phyloP scores from a whole-genome alignment of 2,888 invertebrate species.

The Onchidella celtica region DNA sequence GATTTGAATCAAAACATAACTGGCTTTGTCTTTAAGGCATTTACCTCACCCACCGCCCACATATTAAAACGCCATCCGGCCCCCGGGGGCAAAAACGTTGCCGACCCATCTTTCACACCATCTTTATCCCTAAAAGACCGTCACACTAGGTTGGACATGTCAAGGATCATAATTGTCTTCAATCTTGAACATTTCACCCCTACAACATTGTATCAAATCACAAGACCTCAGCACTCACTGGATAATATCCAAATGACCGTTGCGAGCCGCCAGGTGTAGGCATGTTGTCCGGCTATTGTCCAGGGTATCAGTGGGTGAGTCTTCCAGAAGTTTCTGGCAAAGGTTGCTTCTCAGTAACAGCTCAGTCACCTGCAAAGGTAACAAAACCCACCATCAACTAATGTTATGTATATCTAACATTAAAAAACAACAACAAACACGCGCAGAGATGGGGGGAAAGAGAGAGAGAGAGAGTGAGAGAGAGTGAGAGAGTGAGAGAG shows the following conservation, averaged over 20 bases:
- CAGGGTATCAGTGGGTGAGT: slow-evolving; percentile 75
- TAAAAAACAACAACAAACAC: background rate
- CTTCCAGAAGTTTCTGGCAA: slow-evolving; percentile 76
- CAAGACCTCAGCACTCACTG: slow-evolving; percentile 77
- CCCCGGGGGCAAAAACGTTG: too few species aligned
- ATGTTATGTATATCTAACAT: background rate
- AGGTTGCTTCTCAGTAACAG: slow-evolving; percentile 76
- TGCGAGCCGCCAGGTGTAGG: slow-evolving; percentile 80
- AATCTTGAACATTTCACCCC: too few species aligned
- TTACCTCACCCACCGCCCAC: too few species aligned
- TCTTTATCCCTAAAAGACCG: too few species aligned
- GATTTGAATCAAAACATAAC: too few species aligned
- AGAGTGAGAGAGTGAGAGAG: slow-evolving; percentile 19
- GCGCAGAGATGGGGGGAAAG: background rate
- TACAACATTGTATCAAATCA: too few species aligned
- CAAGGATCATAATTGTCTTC: too few species aligned
- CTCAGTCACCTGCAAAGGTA: slow-evolving; percentile 76
- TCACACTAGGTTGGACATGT: too few species aligned
- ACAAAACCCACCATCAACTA: background rate
- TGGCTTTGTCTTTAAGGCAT: too few species aligned
- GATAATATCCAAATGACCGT: slow-evolving; percentile 80
- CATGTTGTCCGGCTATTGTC: slow-evolving; percentile 79
- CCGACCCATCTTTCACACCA: too few species aligned
- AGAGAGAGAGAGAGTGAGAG: slow-evolving; percentile 13
- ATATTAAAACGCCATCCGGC: too few species aligned